phyloP scores from a whole-genome alignment of 2,113 vertebrate genomes.

The Calyptomena viridis region DNA sequence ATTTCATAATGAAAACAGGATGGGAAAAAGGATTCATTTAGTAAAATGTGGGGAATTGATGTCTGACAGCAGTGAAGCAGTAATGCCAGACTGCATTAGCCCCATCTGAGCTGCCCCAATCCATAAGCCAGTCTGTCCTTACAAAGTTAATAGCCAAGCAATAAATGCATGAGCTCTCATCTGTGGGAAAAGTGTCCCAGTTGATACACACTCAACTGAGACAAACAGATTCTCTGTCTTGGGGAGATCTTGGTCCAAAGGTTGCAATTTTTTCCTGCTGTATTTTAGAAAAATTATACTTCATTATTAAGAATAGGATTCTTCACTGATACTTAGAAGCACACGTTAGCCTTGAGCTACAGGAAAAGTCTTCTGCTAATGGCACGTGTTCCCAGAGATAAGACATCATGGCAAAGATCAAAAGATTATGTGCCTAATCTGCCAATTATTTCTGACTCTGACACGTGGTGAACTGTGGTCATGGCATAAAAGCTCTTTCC shows the following conservation, averaged over 20 bases:
- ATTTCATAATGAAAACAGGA: slow-evolving; percentile 37
- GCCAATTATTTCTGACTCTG: background rate
- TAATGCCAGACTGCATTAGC: background rate
- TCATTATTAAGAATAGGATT: background rate
- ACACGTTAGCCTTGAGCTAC: background rate
- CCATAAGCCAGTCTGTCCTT: background rate
- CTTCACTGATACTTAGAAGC: background rate
- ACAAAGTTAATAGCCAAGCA: background rate
- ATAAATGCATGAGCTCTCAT: background rate
- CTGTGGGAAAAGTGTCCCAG: background rate
- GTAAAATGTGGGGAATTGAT: background rate
- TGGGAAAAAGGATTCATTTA: background rate
- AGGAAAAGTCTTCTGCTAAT: background rate
- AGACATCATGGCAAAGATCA: background rate
- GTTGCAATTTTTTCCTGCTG: background rate
- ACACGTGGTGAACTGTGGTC: rapidly evolving
- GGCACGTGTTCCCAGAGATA: background rate
- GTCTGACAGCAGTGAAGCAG: background rate
- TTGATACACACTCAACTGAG: background rate
- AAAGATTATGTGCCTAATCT: rapidly evolving
- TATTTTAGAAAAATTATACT: background rate
- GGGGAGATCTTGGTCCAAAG: background rate
- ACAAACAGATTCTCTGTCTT: background rate
- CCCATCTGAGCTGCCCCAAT: background rate
- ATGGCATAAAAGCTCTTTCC: background rate